Percentiles rank a stretch among this genome's conserved stretches.
phyloP scores from a whole-genome alignment of 2,113 vertebrate genomes.

The Melanocharis versteri region DNA sequence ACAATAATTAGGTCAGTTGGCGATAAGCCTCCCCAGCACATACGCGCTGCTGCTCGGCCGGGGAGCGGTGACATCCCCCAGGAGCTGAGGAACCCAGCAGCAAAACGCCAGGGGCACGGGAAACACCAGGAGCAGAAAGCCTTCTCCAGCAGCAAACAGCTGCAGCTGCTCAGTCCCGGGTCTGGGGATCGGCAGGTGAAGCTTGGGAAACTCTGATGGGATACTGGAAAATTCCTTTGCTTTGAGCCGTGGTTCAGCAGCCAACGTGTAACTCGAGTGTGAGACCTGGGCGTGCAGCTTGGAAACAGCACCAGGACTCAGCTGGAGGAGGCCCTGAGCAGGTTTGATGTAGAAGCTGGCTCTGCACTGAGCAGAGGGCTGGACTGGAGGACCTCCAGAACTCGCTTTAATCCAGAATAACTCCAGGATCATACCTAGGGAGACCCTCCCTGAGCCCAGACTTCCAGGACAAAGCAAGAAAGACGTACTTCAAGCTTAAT shows the following conservation, averaged over 20 bases:
- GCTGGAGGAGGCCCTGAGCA: background rate
- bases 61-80: background rate
- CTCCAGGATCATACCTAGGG: background rate
- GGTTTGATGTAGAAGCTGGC: background rate
- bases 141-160: background rate
- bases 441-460: background rate
- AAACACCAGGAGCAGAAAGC: background rate
- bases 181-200: accelerated
- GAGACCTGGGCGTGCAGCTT: background rate
- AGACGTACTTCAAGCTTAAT: background rate
- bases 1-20: slow-evolving; percentile 51
- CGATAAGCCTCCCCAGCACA: background rate
- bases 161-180: background rate
- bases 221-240: background rate
- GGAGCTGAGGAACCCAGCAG: background rate
- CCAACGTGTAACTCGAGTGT: background rate
- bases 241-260: background rate
- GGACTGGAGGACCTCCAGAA: background rate
- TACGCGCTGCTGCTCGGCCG: accelerated
- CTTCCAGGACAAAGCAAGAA: background rate
- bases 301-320: background rate
- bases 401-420: background rate
- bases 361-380: background rate
- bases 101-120: accelerated
- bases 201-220: accelerated